Conservation (phyloP, 2,888 invertebrate genomes). For the Acanthoscelides obtectus region DNA sequence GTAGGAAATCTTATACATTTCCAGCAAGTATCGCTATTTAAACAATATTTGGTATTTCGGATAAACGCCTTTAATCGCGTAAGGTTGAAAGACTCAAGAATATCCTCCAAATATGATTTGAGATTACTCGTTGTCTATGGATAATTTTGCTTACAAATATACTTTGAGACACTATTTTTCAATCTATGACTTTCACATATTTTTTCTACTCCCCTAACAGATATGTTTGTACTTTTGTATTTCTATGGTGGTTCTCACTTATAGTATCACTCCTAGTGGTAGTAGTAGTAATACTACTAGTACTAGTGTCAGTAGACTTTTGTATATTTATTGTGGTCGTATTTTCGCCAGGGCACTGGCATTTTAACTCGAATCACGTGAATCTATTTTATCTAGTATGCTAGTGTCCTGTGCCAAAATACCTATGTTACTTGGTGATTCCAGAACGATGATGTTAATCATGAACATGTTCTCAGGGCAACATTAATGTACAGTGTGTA, state of each 20-base stretch:
- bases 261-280: background rate
- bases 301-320: background rate
- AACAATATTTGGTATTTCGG: too few relatives aligned
- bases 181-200: too few relatives aligned
- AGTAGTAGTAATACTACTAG: background rate
- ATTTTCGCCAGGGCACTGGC: conserved; percentile 84
- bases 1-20: too few relatives aligned
- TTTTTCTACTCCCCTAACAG: background rate
- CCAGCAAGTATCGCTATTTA: too few relatives aligned
- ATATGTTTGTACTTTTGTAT: background rate
- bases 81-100: too few relatives aligned
- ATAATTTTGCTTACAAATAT: too few relatives aligned
- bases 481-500: too few relatives aligned
- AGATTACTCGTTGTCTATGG: too few relatives aligned
- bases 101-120: too few relatives aligned
- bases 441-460: background rate
- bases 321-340: background rate
- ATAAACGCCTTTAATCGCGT: too few relatives aligned
- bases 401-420: conserved; percentile 48
- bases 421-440: background rate
- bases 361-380: conserved; percentile 41
- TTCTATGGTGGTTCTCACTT: background rate
- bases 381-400: conserved; percentile 33
- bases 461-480: background rate
- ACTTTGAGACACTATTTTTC: too few relatives aligned